Conservation (phyloP, 1,140 invertebrate species). For the Drosophila suzukii region DNA sequence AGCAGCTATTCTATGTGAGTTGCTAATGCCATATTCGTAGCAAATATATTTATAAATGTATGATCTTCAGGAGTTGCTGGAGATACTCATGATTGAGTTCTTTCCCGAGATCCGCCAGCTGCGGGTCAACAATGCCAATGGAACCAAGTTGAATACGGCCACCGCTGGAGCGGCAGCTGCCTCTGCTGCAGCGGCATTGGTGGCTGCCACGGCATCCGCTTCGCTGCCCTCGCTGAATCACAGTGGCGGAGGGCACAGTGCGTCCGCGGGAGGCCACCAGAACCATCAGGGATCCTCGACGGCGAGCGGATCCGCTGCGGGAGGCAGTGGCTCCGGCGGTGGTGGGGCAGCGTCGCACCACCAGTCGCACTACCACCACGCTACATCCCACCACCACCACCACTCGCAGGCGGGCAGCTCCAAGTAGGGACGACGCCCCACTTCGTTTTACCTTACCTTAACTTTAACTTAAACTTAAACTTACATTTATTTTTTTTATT, state of each 20-base stretch:
- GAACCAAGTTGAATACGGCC: slow-evolving; percentile 65
- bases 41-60: neutral
- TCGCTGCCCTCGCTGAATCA: slow-evolving; percentile 52
- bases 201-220: slow-evolving; percentile 62
- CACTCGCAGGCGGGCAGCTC: slow-evolving; percentile 30
- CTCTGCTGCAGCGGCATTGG: slow-evolving; percentile 49
- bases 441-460: slow-evolving; percentile 6
- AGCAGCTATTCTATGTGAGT: slow-evolving; percentile 96
- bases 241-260: slow-evolving; percentile 28
- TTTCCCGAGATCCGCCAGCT: slow-evolving; percentile 89
- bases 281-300: slow-evolving; percentile 17
- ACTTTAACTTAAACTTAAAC: neutral
- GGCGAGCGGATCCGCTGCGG: slow-evolving; percentile 9
- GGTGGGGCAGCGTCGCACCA: slow-evolving; percentile 25
- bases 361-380: slow-evolving; percentile 41
- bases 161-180: slow-evolving; percentile 65
- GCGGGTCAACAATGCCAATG: slow-evolving; percentile 58
- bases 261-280: neutral
- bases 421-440: slow-evolving; percentile 36
- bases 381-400: slow-evolving; percentile 40
- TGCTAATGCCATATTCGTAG: neutral
- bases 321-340: slow-evolving; percentile 8
- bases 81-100: slow-evolving; percentile 89
- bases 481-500: slow-evolving; percentile 7
- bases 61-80: slow-evolving; percentile 88